Percentiles rank a stretch among this genome's conserved stretches.
Conservation (phyloP, 1,140 invertebrate genomes). For the Sinella curviseta region DNA sequence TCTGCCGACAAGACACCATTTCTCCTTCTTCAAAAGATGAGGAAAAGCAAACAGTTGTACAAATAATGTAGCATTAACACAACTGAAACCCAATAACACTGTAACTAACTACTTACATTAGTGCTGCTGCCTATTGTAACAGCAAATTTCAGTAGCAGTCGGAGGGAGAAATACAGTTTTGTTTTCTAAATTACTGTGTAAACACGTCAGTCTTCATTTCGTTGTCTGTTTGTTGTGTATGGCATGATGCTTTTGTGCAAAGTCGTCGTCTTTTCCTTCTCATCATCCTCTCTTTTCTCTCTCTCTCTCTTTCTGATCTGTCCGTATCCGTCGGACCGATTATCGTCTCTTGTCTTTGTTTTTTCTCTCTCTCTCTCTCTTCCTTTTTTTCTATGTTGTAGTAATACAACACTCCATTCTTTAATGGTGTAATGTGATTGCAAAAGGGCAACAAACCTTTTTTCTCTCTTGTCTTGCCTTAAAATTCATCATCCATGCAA, state of each 20-base stretch:
- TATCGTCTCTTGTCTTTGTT: not conserved
- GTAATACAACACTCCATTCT: not conserved
- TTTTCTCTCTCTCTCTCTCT: not conserved
- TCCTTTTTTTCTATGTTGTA: not conserved
- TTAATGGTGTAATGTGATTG: not conserved
- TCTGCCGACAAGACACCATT: not conserved
- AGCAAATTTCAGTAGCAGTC: not conserved
- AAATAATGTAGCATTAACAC: slow-evolving; percentile 4
- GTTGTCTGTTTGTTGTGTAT: not conserved
- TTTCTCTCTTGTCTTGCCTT: not conserved
- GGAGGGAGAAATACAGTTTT: not conserved
- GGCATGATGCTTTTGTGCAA: not conserved
- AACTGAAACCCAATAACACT: not conserved
- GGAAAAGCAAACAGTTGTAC: slow-evolving; percentile 2
- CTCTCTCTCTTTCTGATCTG: not conserved
- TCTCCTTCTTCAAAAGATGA: not conserved
- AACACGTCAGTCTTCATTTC: not conserved
- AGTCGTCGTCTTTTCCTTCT: not conserved
- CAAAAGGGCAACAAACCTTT: slow-evolving; percentile 15
- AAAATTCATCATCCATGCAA: slow-evolving; percentile 1
- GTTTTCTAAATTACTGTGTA: slow-evolving; percentile 10
- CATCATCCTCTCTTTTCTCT: not conserved
- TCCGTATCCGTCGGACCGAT: not conserved
- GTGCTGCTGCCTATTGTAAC: not conserved
- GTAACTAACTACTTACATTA: too few relatives aligned